Evolutionary conservation across 2,888 invertebrate genomes (phyloP).

Genomic region (Ornithoptera alexandrae): DNA sequence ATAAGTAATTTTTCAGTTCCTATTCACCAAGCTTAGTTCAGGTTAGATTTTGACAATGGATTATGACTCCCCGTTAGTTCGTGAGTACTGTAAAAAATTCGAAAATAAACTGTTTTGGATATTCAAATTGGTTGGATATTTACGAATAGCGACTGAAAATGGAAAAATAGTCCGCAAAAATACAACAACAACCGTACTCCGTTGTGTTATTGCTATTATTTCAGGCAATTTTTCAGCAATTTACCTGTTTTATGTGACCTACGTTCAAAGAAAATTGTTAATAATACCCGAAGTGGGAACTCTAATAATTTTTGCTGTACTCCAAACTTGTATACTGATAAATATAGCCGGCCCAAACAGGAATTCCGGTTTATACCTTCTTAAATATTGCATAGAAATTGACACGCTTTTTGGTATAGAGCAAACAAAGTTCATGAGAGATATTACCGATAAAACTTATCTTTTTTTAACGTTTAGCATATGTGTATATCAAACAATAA

Average conservation of each 20-base stretch:
- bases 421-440: slow-evolving; percentile 59
- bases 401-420: slow-evolving; percentile 52
- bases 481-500: slow-evolving; percentile 38
- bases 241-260: slow-evolving; percentile 43
- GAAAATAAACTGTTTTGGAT: slow-evolving; percentile 22
- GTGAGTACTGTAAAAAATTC: slow-evolving; percentile 18
- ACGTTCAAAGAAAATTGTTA: slow-evolving; percentile 38
- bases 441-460: slow-evolving; percentile 38
- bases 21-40: neutral
- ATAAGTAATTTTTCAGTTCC: neutral
- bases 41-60: neutral
- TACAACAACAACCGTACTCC: slow-evolving; percentile 26
- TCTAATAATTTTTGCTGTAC: slow-evolving; percentile 42
- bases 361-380: slow-evolving; percentile 40
- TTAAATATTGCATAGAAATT: slow-evolving; percentile 48
- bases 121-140: slow-evolving; percentile 40
- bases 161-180: slow-evolving; percentile 40
- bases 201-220: slow-evolving; percentile 9
- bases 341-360: slow-evolving; percentile 48
- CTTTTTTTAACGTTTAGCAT: slow-evolving; percentile 33
- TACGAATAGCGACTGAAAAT: slow-evolving; percentile 49
- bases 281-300: slow-evolving; percentile 46
- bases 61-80: neutral
- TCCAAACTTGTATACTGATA: slow-evolving; percentile 42
- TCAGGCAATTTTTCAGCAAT: slow-evolving; percentile 26